Percentiles rank a stretch among this genome's conserved stretches.
phyloP scores from a whole-genome alignment of 53 echinoderm and acorn worm species.

The Echinarachnius parma region DNA sequence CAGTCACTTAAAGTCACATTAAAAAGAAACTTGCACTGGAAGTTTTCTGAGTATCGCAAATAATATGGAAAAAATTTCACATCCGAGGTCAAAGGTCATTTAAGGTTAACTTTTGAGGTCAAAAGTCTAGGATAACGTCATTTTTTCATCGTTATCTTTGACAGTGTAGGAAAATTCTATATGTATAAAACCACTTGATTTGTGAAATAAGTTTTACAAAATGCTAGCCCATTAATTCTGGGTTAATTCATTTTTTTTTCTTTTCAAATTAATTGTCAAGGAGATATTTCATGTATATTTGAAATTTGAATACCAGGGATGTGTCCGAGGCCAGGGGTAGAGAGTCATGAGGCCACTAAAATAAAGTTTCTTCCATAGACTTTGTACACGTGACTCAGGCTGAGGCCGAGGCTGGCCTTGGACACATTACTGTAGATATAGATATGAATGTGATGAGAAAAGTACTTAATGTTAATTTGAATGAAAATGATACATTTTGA shows the following conservation, averaged over 20 bases:
- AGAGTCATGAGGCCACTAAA: constrained; percentile 1
- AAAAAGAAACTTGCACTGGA: constrained; percentile 7
- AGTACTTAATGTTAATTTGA: no score
- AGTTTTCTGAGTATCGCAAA: constrained; percentile 2
- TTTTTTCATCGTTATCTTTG: constrained; percentile 3
- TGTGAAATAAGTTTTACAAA: constrained; percentile 8
- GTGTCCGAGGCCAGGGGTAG: background rate
- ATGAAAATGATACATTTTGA: no score
- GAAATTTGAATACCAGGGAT: constrained; percentile 2
- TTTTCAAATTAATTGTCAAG: background rate
- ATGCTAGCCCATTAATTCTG: constrained; percentile 9
- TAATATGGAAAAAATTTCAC: background rate
- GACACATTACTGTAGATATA: no score
- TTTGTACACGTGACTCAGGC: constrained; percentile 7
- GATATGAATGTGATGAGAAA: no score
- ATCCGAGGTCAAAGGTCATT: constrained; percentile 1
- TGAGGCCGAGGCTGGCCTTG: no score
- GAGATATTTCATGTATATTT: constrained; percentile 10
- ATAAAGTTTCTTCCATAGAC: constrained; percentile 10
- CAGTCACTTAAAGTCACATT: no score
- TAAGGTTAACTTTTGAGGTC: constrained; percentile 12
- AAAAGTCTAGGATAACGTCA: constrained; percentile 3
- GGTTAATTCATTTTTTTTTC: background rate
- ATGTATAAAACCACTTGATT: constrained; percentile 9
- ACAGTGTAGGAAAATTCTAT: constrained; percentile 10